These are phyloP conservation scores for Orchestia grillus DNA, from an alignment of 1,140 invertebrate genomes.

Conservation along the genomic window DNA sequence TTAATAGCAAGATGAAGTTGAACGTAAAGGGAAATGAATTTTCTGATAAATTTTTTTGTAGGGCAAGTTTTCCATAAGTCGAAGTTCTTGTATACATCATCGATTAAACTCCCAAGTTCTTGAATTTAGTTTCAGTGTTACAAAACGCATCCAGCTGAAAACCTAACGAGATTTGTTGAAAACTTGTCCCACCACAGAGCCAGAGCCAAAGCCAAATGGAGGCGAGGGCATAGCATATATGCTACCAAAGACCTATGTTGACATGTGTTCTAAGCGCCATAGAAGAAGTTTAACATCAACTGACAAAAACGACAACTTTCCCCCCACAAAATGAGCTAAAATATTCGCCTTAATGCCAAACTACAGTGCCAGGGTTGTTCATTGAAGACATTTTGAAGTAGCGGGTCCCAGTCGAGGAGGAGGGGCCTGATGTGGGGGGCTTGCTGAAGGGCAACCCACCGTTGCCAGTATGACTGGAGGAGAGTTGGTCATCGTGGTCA, in stretches of 20 bases:
- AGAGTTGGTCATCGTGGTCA: conserved; percentile 52
- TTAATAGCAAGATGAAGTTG: no score
- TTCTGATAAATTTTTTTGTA: no score
- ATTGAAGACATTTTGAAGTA: conserved; percentile 67
- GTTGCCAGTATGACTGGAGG: conserved; percentile 54
- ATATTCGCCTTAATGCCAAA: conserved; percentile 63
- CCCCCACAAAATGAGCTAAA: neutral
- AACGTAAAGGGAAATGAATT: no score
- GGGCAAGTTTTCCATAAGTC: no score
- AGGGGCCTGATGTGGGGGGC: neutral
- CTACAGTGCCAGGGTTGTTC: conserved; percentile 63
- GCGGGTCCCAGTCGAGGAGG: neutral
- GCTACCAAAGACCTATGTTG: neutral
- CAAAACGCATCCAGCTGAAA: neutral
- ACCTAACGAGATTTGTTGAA: neutral
- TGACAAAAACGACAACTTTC: neutral
- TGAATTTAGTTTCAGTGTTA: neutral
- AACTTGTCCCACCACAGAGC: neutral
- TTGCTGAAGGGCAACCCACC: neutral
- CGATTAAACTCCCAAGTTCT: no score
- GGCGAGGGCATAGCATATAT: no score
- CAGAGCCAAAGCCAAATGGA: neutral
- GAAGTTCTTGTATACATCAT: no score
- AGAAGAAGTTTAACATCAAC: neutral
- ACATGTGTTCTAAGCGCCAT: neutral